Base-by-base conservation (phyloP, 2,113 vertebrate species). In the Pelodiscus sinensis region DNA sequence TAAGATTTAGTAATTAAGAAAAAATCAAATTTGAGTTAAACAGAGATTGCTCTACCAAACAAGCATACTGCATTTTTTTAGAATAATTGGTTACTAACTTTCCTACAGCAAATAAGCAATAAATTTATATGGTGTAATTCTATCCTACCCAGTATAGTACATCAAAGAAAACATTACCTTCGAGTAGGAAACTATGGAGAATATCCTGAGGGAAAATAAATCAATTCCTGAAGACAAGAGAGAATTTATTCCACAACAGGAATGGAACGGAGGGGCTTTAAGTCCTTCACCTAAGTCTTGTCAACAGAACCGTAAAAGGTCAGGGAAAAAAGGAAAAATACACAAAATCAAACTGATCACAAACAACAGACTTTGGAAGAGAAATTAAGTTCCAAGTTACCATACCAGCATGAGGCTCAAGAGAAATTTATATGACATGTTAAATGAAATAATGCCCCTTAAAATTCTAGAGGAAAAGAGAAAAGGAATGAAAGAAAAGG, bases 41-140 rank as follows among this genome's bases (percentile, higher is more conserved):
- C 54, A 84, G 14, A 81, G 80, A 62, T 35, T 79, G 60, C 51
- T 51, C 44, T 51, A 90, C 38, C 25, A 73, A 82, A 81, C 10
- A 78, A 86, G 60, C 56, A 80, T 81, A 78, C 62, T 90, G 25
- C 12, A 79, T 78, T 89, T 94, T 94, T 92, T 73, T 60, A 52
- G 79, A 79, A 8, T 14, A 75, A 75, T 35, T 14, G 19, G 50
- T 31, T 86, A 13, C 44, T 93, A 95, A 51, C 82, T 83, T 60
- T 85, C 31, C 52, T 58, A 1, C 4, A 90, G 84, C 9, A 85
- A 77, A 2, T 9, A 25, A 87, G 82, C 85, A 91, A 88, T 62
- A 95, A 92, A 92, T 82, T 85, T 4, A 56, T 92, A 75, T 77
- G 88, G 57, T 52, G 21, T 7, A 58, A 22, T 58, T 81, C 55